A percentile compares a stretch with the other conserved stretches of the same genome.
These are phyloP conservation scores for Lanius collurio DNA, from an alignment of 2,113 vertebrate species.

Conservation along the genomic window DNA sequence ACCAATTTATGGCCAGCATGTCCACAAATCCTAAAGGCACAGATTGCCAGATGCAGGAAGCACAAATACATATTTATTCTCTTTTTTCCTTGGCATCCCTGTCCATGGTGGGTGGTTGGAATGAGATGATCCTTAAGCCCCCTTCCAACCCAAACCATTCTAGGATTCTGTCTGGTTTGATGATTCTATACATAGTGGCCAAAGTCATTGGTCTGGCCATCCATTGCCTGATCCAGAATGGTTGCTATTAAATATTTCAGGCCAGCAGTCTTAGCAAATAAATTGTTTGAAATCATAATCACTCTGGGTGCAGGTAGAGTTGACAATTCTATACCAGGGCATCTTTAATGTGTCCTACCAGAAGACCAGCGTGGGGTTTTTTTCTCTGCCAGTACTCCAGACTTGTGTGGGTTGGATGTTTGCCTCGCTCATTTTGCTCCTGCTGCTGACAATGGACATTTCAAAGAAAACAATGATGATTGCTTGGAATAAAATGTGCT, in stretches of 20 bases:
- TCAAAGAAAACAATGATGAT: constrained; percentile 37
- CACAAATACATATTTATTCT: not conserved
- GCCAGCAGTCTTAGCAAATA: not conserved
- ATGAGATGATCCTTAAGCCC: not conserved
- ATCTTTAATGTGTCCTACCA: not conserved
- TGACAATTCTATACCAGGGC: not conserved
- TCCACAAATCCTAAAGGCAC: not conserved
- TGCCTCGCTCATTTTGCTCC: constrained; percentile 15
- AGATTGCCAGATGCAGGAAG: not conserved
- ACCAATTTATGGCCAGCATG: not conserved
- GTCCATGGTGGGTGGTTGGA: not conserved
- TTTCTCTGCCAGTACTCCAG: not conserved
- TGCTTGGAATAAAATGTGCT: constrained; percentile 47
- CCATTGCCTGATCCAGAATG: not conserved
- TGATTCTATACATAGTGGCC: not conserved
- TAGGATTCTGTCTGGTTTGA: not conserved
- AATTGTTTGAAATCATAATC: not conserved
- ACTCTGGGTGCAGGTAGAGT: not conserved
- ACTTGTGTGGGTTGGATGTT: not conserved
- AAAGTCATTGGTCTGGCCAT: not conserved
- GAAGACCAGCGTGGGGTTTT: fast-evolving
- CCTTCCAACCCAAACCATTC: not conserved
- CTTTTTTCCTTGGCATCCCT: not conserved
- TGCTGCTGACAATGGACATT: constrained; percentile 35
- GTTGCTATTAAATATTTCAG: not conserved